phyloP scores from a whole-genome alignment of 1,140 invertebrate genomes.

The Penaeus japonicus region DNA sequence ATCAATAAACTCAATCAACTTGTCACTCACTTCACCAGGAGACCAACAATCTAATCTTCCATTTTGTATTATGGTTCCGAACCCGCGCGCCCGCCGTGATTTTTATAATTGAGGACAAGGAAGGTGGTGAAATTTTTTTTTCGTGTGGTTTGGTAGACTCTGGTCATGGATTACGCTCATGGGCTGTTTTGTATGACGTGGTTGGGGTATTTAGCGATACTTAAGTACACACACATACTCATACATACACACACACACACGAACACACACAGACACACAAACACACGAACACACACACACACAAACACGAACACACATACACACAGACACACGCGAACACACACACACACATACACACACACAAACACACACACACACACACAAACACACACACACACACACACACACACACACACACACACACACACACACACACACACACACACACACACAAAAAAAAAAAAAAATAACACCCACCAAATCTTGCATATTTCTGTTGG shows the following conservation, averaged over 20 bases:
- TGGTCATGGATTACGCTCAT: neutral
- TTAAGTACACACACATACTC: neutral
- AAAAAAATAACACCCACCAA: neutral
- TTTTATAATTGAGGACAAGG: too few species aligned
- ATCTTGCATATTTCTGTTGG: neutral
- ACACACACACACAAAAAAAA: neutral
- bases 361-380: neutral
- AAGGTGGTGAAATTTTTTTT: too few species aligned
- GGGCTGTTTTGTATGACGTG: too few species aligned
- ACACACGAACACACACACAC: conserved; percentile 8
- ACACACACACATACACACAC: neutral
- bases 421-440: neutral
- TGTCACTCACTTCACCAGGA: too few species aligned
- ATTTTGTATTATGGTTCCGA: too few species aligned
- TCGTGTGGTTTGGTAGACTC: too few species aligned
- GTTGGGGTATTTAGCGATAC: too few species aligned
- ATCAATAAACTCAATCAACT: too few species aligned
- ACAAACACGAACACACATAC: neutral
- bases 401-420: neutral
- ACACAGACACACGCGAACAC: neutral
- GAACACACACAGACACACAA: neutral
- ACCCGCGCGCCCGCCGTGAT: too few species aligned
- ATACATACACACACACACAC: neutral
- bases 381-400: neutral
- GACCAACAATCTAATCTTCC: too few species aligned